A percentile compares a stretch with the other conserved stretches of the same genome.
phyloP scores from a whole-genome alignment of 1,140 invertebrate genomes.

The Bombyx mori region ASM3026992v2 NC_085115.1:2143001-2143500 shows the following conservation, averaged over 20 bases:
- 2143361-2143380: conserved; percentile 30
- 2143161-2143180: not conserved
- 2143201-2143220: conserved; percentile 24
- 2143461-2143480: conserved; percentile 22
- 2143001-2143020: not conserved
- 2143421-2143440: conserved; percentile 26
- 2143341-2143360: conserved; percentile 32
- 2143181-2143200: conserved; percentile 33
- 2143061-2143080: not conserved
- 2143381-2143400: conserved; percentile 17
- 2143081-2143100: too few species aligned
- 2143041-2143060: not conserved
- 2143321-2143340: conserved; percentile 22
- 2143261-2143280: conserved; percentile 26
- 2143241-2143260: conserved; percentile 29
- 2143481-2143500: conserved; percentile 20
- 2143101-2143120: too few species aligned
- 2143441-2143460: conserved; percentile 34
- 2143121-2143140: too few species aligned
- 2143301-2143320: conserved; percentile 31
- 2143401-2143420: conserved; percentile 29
- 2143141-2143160: not conserved
- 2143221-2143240: conserved; percentile 21
- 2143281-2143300: conserved; percentile 30
- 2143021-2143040: not conserved